phyloP scores from a whole-genome alignment of 2,113 vertebrate species.

The Carassius auratus region DNA sequence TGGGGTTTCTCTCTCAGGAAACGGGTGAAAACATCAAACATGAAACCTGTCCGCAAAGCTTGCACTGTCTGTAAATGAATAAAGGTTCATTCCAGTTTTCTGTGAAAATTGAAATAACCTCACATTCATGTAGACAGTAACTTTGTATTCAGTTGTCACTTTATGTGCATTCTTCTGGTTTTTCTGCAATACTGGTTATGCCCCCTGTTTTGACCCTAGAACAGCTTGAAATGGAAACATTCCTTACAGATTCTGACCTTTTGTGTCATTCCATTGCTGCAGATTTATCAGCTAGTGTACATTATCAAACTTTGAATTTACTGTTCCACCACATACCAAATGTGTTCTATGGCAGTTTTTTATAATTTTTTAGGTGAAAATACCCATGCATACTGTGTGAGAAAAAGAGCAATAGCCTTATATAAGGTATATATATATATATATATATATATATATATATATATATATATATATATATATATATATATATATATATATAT shows the following conservation, averaged over 20 bases:
- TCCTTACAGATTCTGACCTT: background rate
- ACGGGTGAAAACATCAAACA: constrained; percentile 54
- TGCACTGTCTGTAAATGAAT: constrained; percentile 28
- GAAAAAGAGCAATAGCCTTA: background rate
- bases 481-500: too few relatives aligned
- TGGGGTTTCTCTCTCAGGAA: constrained; percentile 51
- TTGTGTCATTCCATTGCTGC: too few relatives aligned
- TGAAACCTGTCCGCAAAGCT: constrained; percentile 35
- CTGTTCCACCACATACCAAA: background rate
- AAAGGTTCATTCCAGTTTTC: background rate
- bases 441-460: too few relatives aligned
- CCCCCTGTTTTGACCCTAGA: background rate
- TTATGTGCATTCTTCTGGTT: background rate
- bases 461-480: too few relatives aligned
- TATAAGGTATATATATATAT: too few relatives aligned
- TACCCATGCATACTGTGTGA: background rate
- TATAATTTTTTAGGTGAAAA: background rate
- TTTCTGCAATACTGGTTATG: too few relatives aligned
- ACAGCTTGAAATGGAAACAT: background rate
- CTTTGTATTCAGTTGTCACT: constrained; percentile 7
- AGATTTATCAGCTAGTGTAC: background rate
- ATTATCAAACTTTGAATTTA: background rate
- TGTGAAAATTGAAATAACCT: background rate
- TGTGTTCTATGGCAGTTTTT: background rate
- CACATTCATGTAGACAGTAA: constrained; percentile 19